Base-by-base conservation (phyloP, 1,140 invertebrate genomes). In the Atta cephalotes region DNA sequence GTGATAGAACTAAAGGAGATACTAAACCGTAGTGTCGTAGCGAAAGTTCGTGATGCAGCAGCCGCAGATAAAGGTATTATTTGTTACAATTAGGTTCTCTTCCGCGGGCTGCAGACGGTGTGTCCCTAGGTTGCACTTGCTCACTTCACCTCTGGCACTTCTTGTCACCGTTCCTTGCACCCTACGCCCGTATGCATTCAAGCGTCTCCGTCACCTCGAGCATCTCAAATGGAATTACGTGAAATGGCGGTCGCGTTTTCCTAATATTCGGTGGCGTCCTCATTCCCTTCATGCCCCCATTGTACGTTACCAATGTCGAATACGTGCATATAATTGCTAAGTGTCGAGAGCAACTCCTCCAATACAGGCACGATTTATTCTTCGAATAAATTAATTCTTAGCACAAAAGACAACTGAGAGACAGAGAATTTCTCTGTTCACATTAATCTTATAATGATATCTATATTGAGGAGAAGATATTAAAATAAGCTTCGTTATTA, bases 41-140 rank as follows among this genome's bases (percentile, higher is more conserved):
- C 78, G 7, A 65, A 78, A 70, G 63, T 79, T 62, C 49, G 60
- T 71, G 49, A 66, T 49, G 72, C 77, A 14, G 76, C 66, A 79
- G 78, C 53, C 79, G 62, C 88, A 79, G 86, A 92, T 92, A 92
- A 92, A 92, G 85, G 85, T 68, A 86, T 89, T 92, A 91, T 93
- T 93, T 92, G 92, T 93, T 92, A 92, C 92, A 92, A 93, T 93
- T 92, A 92, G 90, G 87, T 81, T 66, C 89, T 92, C 88, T 87
- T 90, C 77, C 81, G 80, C 21, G 68, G 74, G 31, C 89, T 84
- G 80, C 70, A 84, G 80, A 84, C 80, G 70, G 80, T 84, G 53
- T 80, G 65, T 85, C 63, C 60, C 65, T 25, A 51, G 72, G 62
- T 76, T 56, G 72, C 74, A 87, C 79, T 79, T 65, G 86, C 86